Base-by-base conservation (phyloP, 2,113 vertebrate species). In the Antechinus stuartii region DNA sequence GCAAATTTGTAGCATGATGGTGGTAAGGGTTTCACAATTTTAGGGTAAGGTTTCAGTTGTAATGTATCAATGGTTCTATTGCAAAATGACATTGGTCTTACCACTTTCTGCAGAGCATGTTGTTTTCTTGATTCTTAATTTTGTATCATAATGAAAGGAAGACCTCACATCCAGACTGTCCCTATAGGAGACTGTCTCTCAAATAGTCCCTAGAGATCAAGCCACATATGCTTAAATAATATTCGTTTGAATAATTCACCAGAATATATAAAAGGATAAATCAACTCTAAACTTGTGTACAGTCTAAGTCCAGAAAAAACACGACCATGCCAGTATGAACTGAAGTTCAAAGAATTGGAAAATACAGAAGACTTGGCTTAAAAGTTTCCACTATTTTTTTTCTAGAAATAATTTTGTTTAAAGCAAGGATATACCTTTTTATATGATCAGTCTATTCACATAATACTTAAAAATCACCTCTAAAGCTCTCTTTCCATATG, bases 361-460 rank as follows among this genome's bases (percentile, higher is more conserved):
- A 98, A 97, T 94, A 94, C 89, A 95, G 94, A 96, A 97, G 76
- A 55, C 52, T 94, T 91, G 95, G 93, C 93, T 91, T 97, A 52
- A 95, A 97, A 97, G 68, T 96, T 98, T 98, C 95, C 95, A 95
- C 30, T 97, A 94, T 94, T 97, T 94, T 98, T 98, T 96, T 96
- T 92, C 91, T 96, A 97, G 97, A 98, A 98, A 97, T 95, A 96
- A 3, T 94, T 95, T 30, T 57, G 68, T 93, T 97, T 98, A 92
- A 96, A 84, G 16, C 76, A 93, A 9, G 1, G 94, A 30, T 92
- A 90, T 95, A 98, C 57, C 68, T 96, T 96, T 76, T 94, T 93
- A 54, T 93, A 96, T 97, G 30, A 90, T 94, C 0, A 26, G 92
- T 93, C 52, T 0, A 7, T n/a, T 91, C 89, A 89, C 94, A 89